Evolutionary conservation across 2,888 invertebrate genomes (phyloP).

Genomic region (Drosophila seclusa): DNA sequence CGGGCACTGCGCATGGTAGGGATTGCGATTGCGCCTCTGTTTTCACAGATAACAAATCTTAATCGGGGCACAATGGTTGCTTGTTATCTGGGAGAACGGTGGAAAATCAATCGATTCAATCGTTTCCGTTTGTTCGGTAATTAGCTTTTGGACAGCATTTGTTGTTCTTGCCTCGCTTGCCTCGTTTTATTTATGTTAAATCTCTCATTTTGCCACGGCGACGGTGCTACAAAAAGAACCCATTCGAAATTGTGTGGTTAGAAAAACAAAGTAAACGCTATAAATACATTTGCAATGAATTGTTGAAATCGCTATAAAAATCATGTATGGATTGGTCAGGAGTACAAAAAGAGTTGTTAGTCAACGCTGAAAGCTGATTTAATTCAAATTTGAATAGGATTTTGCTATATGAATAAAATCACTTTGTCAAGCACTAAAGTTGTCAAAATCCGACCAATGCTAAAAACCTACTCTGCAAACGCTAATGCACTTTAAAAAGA

Average conservation of each 20-base stretch:
- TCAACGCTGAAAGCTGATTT: neutral
- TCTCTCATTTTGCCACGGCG: conserved; percentile 4
- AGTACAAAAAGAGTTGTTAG: neutral
- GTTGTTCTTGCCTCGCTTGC: conserved; percentile 36
- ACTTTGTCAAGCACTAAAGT: neutral
- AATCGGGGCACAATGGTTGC: conserved; percentile 73
- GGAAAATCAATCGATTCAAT: conserved; percentile 78
- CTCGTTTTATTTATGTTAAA: conserved; percentile 14
- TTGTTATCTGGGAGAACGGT: conserved; percentile 65
- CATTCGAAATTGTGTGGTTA: conserved; percentile 19
- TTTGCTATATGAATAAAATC: neutral
- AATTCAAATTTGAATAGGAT: neutral
- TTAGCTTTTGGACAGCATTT: conserved; percentile 76
- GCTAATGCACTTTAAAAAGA: neutral
- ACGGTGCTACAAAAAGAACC: conserved; percentile 1
- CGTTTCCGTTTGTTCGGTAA: conserved; percentile 73
- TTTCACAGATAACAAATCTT: conserved; percentile 84
- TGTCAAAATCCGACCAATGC: neutral
- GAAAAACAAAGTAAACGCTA: conserved; percentile 45
- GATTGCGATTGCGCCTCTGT: conserved; percentile 76
- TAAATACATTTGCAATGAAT: conserved; percentile 39
- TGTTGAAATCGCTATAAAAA: conserved; percentile 7
- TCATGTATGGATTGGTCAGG: conserved; percentile 3
- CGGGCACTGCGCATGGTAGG: conserved; percentile 75
- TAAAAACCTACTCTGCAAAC: neutral